A percentile compares a stretch with the other conserved stretches of the same genome.
These are phyloP conservation scores for Tringa solitaria DNA, from an alignment of 2,113 vertebrate genomes.

Conservation along the genomic window DNA sequence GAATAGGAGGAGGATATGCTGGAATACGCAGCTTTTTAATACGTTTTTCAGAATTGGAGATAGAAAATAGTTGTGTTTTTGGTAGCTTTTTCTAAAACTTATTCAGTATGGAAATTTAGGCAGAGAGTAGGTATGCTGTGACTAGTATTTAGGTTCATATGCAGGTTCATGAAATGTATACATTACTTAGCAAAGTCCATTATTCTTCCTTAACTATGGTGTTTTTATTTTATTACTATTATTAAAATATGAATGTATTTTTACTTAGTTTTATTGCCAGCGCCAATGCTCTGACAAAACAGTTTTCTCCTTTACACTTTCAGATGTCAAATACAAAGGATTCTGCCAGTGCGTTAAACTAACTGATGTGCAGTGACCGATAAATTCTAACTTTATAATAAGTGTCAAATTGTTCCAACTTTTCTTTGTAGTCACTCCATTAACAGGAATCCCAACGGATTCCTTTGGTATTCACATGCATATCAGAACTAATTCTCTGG, in stretches of 20 bases:
- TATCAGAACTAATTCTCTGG: slow-evolving; percentile 49
- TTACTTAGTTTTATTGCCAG: not conserved
- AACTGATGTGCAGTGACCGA: slow-evolving; percentile 37
- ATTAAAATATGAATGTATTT: not conserved
- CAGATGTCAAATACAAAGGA: slow-evolving; percentile 22
- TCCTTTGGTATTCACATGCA: slow-evolving; percentile 47
- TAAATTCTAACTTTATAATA: slow-evolving; percentile 35
- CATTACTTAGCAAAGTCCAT: not conserved
- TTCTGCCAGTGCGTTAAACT: not conserved
- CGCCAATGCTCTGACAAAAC: not conserved
- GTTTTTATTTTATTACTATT: not conserved
- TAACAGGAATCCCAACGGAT: slow-evolving; percentile 14
- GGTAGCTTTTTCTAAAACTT: not conserved
- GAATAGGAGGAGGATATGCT: not conserved
- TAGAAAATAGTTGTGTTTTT: not conserved
- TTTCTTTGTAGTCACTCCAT: slow-evolving; percentile 49
- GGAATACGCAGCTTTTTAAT: not conserved
- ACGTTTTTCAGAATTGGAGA: not conserved
- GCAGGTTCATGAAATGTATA: not conserved
- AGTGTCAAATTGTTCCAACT: slow-evolving; percentile 7
- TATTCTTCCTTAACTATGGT: not conserved
- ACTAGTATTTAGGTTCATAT: not conserved
- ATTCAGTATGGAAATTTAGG: not conserved
- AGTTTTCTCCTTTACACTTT: not conserved
- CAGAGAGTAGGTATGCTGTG: not conserved